Evolutionary conservation across 2,113 vertebrate genomes (phyloP), one percentile per base, ranked within the genome.

Genomic region (Sander vitreus): DNA sequence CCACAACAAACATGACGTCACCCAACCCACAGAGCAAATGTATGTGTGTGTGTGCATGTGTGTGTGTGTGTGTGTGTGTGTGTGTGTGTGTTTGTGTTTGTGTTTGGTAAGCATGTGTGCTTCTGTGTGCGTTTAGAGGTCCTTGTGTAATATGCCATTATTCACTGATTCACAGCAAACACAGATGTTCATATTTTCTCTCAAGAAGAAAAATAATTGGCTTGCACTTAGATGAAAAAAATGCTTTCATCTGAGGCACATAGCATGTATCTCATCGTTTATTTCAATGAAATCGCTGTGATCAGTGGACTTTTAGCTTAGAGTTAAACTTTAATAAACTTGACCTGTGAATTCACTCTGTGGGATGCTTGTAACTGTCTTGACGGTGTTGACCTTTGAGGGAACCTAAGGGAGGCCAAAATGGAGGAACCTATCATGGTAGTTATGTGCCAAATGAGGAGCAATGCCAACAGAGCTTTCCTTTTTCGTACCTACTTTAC

Each of bases 161-260:
- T 88, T 86, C 88, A 70, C 39, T 65, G 58, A 89, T 85, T 91
- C 79, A 87, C 60, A 78, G 78, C 78, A 90, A 87, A 91, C 90
- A 89, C 86, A 90, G 84, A 90, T 91, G 84, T 80, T 92, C 89
- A 84, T 78, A 84, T 90, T 86, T 88, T 88, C 70, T 79, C 78
- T 81, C 76, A 67, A 80, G 68, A 84, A 89, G 77, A 76, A 88
- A 86, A 88, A 88, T 78, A 92, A 92, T 89, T 88, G 84, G 80
- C 81, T 78, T 70, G 43, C 66, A 85, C 75, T 88, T 64, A 25
- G 60, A 84, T 85, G 70, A 81, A 73, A 39, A 90, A 90, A 83
- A 75, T 33, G 83, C 84, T 85, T 91, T 83, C 62, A 90, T 92
- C 78, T 76, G 74, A 78, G 69, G 81, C 84, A 85, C 83, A 88